Conservation (phyloP, 2,797 vertebrate species). For the Argyrosomus regius region DNA sequence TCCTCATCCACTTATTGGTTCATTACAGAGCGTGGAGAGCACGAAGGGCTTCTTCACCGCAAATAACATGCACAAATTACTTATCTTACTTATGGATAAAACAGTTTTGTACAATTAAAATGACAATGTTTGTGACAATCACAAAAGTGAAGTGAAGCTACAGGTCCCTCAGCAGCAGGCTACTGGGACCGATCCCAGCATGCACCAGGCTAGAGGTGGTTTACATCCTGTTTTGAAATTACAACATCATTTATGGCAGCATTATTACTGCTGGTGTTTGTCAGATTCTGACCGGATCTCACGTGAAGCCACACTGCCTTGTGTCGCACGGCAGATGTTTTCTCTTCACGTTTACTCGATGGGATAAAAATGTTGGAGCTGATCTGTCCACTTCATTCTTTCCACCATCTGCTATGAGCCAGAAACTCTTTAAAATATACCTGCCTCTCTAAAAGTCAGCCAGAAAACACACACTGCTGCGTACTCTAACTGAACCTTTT, state of each 20-base stretch:
- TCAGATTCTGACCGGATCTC: slow-evolving; percentile 27
- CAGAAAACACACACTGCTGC: background rate
- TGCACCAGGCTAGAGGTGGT: background rate
- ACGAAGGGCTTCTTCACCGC: slow-evolving; percentile 1
- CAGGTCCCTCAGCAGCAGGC: background rate
- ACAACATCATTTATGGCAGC: background rate
- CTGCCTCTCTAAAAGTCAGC: background rate
- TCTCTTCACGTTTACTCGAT: slow-evolving; percentile 41
- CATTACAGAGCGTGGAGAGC: slow-evolving; percentile 20
- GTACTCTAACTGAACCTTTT: no score
- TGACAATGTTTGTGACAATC: background rate
- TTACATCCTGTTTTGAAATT: background rate
- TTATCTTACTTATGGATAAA: background rate
- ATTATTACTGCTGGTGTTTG: slow-evolving; percentile 1
- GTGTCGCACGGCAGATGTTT: slow-evolving; percentile 46
- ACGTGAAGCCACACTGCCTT: slow-evolving; percentile 30
- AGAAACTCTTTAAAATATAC: slow-evolving; percentile 16
- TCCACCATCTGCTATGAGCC: slow-evolving; percentile 31
- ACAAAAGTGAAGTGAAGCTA: background rate
- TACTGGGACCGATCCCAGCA: background rate
- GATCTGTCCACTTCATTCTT: slow-evolving; percentile 36
- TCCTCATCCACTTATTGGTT: slow-evolving; percentile 28
- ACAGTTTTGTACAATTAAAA: slow-evolving; percentile 13
- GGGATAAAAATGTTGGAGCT: slow-evolving; percentile 40
- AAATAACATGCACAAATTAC: background rate